Percentiles rank a stretch among this genome's conserved stretches.
These are phyloP conservation scores for Stichodactyla mertensii DNA, from an alignment of 64 coral and sea anemone genomes.

Conservation along the genomic window DNA sequence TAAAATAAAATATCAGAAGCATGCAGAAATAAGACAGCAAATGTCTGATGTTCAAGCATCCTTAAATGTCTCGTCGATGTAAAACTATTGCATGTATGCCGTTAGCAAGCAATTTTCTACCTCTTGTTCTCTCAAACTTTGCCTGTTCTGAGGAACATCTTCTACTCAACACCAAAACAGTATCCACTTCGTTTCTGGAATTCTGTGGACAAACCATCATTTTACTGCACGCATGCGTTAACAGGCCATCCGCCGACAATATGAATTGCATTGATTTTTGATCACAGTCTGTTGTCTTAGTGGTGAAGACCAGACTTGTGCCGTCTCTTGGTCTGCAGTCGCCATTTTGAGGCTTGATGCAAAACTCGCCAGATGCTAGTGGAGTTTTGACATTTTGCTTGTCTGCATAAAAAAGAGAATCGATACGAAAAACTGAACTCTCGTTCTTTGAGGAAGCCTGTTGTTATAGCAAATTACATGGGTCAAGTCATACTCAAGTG, in stretches of 20 bases:
- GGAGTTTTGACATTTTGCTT: too few relatives aligned
- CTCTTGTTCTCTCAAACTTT: constrained; percentile 39
- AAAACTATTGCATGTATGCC: too few relatives aligned
- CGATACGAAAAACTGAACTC: too few relatives aligned
- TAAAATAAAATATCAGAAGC: background rate
- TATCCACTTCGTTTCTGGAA: background rate
- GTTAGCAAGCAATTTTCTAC: background rate
- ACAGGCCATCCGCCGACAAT: constrained; percentile 21
- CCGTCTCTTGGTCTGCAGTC: constrained; percentile 26
- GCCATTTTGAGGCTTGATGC: constrained; percentile 22
- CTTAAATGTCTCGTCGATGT: too few relatives aligned
- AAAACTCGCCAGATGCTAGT: constrained; percentile 8
- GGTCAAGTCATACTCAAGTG: too few relatives aligned
- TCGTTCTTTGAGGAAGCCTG: too few relatives aligned
- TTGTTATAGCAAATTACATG: too few relatives aligned
- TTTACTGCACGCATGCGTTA: constrained; percentile 32
- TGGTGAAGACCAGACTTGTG: constrained; percentile 28
- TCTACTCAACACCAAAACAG: constrained; percentile 2
- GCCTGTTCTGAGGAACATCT: constrained; percentile 13
- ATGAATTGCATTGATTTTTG: constrained; percentile 19
- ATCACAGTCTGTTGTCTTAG: background rate
- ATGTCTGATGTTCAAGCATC: too few relatives aligned
- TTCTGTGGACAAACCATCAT: constrained; percentile 29
- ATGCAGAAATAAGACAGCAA: too few relatives aligned
- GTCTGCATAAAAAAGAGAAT: too few relatives aligned